Evolutionary conservation across 2,888 invertebrate genomes (phyloP), one percentile per base, ranked within the genome.

Genomic region (Zaprionus bogoriensis): DNA sequence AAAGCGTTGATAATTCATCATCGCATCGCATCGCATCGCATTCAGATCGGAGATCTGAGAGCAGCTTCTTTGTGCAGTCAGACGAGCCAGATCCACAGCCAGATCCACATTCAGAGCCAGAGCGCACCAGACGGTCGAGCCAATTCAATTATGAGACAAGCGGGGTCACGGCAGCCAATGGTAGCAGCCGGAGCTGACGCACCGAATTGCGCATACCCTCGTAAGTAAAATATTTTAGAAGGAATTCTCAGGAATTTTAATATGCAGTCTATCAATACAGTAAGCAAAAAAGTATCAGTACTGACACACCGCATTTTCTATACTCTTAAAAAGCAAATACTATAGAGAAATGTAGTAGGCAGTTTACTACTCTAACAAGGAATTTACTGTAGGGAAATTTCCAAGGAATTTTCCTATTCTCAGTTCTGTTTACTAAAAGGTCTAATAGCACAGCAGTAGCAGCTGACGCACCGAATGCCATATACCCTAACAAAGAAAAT

Each of bases 1-100:
- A 53, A 60, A 64, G 64, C 74, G 64, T 74, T 64, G 47, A 72
- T 69, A 72, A 72, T 72, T 74, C 64, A 63, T 74, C 68, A 72
- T 54, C 57, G 42, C 44, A 48, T 5, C 14, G 20, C 44, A 48
- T 5, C 14, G 20, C 38, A 46, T 19, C 20, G 20, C 42, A 58
- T 39, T 48, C 39, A 42, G 41, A 68, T 45, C 59, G n/a, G n/a
- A n/a, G n/a, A n/a, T 58, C 52, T 30, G 61, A 32, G 32, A 41
- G 51, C 20, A 48, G 51, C 41, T 54, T 51, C 63, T 67, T 50
- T 68, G 57, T 58, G 41, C 41, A 52, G 44, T 20, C 20, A 22
- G 28, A 20, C 28, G 6, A 7, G 7, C 19, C 14, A n/a, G 25
- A 5, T 19, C 1, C 19, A 10, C 46, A 48, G 32, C 32, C 42